Base-by-base conservation (phyloP, 1,140 invertebrate species). In the Zaprionus taronus region DNA sequence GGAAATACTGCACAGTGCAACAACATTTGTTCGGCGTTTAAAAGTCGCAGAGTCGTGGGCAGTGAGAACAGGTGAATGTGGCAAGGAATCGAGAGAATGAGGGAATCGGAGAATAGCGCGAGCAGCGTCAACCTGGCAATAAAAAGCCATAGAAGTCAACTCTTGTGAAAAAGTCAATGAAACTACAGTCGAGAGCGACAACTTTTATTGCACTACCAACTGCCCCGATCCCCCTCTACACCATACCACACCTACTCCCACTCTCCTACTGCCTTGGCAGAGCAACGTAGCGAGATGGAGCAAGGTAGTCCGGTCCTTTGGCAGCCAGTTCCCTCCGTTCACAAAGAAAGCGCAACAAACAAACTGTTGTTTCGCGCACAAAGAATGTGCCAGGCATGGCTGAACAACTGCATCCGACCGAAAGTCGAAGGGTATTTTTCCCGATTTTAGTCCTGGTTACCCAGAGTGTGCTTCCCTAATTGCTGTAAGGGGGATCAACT, bases 141-240 rank as follows among this genome's bases (percentile, higher is more conserved):
- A 72, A 84, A 84, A 81, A 64, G 63, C 63, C 79, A 84, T 84
- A 79, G 75, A 81, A 85, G 75, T 84, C 82, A 85, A 70, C 83
- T 86, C 44, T 86, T 72, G 79, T 79, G 79, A 72, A 86, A 85
- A 76, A 82, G 83, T 85, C 82, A 83, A 86, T 82, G 82, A 85
- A 85, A 85, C 83, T 86, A 60, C 53, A 24, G 22, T 26, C 38
- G 47, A 65, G 28, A 72, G 70, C 63, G 63, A 67, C 41, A 55
- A 67, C 36, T 72, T 72, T 72, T 72, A 72, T 72, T 72, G 64
- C 70, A 24, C 36, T 36, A 22, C 63, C 14, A 38, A 38, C 41
- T 17, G 2, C 41, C 0, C 5, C 2, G 0, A 5, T 5, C n/a
- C 6, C n/a, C 41, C 15, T 41, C n/a, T 2, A 41, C 38, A 0